A percentile compares a stretch with the other conserved stretches of the same genome.
Evolutionary conservation across 2,888 invertebrate species (phyloP).

Genomic region (Penaeus monodon): DNA sequence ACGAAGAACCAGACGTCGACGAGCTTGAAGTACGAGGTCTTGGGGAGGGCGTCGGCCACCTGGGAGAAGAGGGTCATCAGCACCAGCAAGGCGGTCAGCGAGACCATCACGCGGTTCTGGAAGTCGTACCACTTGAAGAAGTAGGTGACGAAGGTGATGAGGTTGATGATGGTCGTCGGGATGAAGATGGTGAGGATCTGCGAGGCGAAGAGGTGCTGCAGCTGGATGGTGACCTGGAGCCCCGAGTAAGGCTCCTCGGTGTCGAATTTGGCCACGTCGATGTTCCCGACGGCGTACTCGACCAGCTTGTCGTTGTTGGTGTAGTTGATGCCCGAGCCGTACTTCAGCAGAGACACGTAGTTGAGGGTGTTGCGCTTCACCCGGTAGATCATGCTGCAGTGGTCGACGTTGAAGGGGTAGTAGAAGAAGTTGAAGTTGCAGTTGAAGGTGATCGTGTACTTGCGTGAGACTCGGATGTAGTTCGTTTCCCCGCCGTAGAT

Average conservation of each 20-base stretch:
- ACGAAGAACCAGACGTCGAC: slow-evolving; percentile 61
- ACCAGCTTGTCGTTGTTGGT: slow-evolving; percentile 2
- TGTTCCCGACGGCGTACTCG: no score
- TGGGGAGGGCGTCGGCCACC: slow-evolving; percentile 31
- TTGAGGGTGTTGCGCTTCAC: slow-evolving; percentile 27
- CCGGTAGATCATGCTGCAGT: slow-evolving; percentile 40
- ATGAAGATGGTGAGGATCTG: slow-evolving; percentile 58
- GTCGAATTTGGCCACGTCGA: no score
- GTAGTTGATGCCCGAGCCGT: slow-evolving; percentile 28
- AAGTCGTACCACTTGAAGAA: slow-evolving; percentile 64
- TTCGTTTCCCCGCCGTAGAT: slow-evolving; percentile 26
- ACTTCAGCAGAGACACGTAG: slow-evolving; percentile 27
- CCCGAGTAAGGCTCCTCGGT: slow-evolving; percentile 11
- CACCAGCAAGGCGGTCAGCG: slow-evolving; percentile 36
- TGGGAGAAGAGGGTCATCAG: slow-evolving; percentile 44
- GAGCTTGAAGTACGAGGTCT: slow-evolving; percentile 54
- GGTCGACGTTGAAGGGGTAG: slow-evolving; percentile 45
- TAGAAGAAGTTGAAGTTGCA: slow-evolving; percentile 46
- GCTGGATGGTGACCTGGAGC: neutral
- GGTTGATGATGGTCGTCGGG: slow-evolving; percentile 48
- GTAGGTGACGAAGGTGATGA: slow-evolving; percentile 61
- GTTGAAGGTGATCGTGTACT: slow-evolving; percentile 34
- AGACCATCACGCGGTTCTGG: slow-evolving; percentile 62
- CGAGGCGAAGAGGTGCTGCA: slow-evolving; percentile 7
- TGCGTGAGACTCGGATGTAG: slow-evolving; percentile 25